phyloP scores from a whole-genome alignment of 2,113 vertebrate genomes.

The Alosa alosa region DNA sequence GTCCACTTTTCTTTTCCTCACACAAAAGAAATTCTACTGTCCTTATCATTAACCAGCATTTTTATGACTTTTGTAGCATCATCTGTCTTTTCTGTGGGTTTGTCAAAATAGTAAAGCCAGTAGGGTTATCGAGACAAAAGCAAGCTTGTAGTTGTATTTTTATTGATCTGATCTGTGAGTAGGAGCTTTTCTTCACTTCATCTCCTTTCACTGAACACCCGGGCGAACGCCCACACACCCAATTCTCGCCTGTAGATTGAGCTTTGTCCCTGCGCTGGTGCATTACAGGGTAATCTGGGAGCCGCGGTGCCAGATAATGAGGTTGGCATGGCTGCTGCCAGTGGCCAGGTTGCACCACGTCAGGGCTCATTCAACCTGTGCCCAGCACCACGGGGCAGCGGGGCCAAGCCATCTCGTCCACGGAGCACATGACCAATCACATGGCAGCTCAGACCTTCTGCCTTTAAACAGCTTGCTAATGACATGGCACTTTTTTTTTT shows the following conservation, averaged over 20 bases:
- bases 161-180: background rate
- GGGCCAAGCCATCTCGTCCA: constrained; percentile 36
- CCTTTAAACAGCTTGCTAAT: background rate
- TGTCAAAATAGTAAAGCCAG: background rate
- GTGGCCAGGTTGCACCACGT: constrained; percentile 42
- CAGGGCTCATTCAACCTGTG: constrained; percentile 40
- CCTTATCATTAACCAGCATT: no score
- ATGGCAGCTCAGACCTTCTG: background rate
- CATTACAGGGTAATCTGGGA: background rate
- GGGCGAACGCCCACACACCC: background rate
- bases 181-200: background rate
- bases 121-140: background rate
- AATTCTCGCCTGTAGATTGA: background rate
- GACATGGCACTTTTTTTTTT: background rate
- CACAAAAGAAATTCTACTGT: no score
- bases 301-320: constrained; percentile 18
- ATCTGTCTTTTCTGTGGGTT: background rate
- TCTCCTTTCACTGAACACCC: background rate
- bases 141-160: background rate
- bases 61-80: background rate
- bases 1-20: no score
- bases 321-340: constrained; percentile 22
- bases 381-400: constrained; percentile 35
- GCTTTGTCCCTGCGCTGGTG: background rate
- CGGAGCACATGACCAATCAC: constrained; percentile 23